Conservation (phyloP, 2,797 vertebrate genomes). For the Allobates femoralis region DNA sequence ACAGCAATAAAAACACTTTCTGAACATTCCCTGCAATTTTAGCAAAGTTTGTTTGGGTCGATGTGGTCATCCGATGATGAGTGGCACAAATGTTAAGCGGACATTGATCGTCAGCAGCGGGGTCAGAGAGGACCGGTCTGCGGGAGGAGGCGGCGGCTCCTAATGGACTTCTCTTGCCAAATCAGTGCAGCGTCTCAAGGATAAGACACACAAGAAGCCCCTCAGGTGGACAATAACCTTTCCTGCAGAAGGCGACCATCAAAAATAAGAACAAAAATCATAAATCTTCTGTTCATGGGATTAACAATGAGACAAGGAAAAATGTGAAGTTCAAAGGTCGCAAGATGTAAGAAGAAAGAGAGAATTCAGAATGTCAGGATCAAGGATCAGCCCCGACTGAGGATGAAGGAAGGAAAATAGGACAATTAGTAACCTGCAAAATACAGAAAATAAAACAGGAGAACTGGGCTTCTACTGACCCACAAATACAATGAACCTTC, state of each 20-base stretch:
- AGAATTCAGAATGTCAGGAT: not conserved
- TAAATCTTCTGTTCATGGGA: not conserved
- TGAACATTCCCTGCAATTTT: slow-evolving; percentile 47
- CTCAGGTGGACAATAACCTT: slow-evolving; percentile 28
- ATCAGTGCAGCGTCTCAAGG: not conserved
- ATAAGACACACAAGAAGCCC: not conserved
- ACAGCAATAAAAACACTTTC: slow-evolving; percentile 55
- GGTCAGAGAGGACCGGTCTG: slow-evolving; percentile 55
- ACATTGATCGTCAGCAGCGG: slow-evolving; percentile 51
- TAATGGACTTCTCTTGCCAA: slow-evolving; percentile 27
- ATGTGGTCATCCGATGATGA: slow-evolving; percentile 44
- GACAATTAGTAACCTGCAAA: not conserved
- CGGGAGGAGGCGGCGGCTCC: slow-evolving; percentile 1
- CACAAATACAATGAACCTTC: not conserved
- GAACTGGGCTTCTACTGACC: not conserved
- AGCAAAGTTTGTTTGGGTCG: slow-evolving; percentile 43
- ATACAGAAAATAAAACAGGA: not conserved
- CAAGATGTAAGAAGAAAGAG: too few relatives aligned
- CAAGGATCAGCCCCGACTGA: not conserved
- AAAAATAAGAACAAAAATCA: not conserved
- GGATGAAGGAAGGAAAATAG: not conserved
- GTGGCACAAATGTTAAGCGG: slow-evolving; percentile 50
- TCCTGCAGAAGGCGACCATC: not conserved
- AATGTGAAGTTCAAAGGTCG: not conserved
- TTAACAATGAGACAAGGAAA: slow-evolving; percentile 3